phyloP scores from a whole-genome alignment of 1,140 invertebrate genomes.

The Drosophila bipectinata region DNA sequence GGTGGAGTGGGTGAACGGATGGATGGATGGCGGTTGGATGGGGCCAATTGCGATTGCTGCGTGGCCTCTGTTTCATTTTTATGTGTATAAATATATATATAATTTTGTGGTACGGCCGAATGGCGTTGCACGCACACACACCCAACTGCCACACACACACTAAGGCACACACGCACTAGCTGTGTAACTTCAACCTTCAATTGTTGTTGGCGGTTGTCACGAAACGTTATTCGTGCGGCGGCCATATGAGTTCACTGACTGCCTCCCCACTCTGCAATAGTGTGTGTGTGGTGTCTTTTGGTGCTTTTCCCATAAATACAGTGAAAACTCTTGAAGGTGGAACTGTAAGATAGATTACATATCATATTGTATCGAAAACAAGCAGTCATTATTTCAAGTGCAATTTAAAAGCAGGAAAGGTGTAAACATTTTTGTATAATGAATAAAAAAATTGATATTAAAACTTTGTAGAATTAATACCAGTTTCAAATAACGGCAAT shows the following conservation, averaged over 20 bases:
- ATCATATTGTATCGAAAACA: no score
- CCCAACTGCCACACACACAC: conserved; percentile 30
- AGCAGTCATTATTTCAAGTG: no score
- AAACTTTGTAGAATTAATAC: not conserved
- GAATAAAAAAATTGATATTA: not conserved
- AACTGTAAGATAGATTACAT: not conserved
- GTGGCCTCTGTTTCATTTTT: conserved; percentile 71
- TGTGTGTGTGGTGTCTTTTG: conserved; percentile 51
- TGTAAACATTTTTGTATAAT: not conserved
- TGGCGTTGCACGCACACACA: conserved; percentile 76
- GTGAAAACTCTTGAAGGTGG: not conserved
- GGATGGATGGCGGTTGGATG: conserved; percentile 33
- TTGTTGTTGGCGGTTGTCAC: conserved; percentile 74
- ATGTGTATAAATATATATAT: conserved; percentile 23
- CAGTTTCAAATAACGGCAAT: not conserved
- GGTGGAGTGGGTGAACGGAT: conserved; percentile 25
- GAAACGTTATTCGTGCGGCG: conserved; percentile 80
- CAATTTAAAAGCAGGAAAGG: not conserved
- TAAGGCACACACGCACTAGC: conserved; percentile 43
- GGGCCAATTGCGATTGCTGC: conserved; percentile 65
- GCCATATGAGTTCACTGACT: conserved; percentile 81
- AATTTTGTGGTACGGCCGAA: conserved; percentile 76
- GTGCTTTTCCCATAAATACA: conserved; percentile 66
- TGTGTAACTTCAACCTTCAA: conserved; percentile 81
- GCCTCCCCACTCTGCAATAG: conserved; percentile 56